phyloP scores from a whole-genome alignment of 2,888 invertebrate species.

The Beris chalybata region DNA sequence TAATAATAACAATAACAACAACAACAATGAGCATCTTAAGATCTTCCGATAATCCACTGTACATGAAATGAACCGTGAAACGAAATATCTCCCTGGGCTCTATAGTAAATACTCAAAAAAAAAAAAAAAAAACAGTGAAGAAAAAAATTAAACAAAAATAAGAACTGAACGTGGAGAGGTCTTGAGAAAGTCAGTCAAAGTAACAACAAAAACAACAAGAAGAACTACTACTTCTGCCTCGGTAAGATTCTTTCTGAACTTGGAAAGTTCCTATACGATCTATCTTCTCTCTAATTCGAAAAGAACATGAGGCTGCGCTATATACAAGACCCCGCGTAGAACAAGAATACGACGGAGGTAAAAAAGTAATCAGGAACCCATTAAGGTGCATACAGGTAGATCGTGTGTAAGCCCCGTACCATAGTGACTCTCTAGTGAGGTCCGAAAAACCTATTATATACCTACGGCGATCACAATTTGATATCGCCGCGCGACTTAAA shows the following conservation, averaged over 20 bases:
- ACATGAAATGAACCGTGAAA: constrained; percentile 38
- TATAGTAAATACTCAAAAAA: neutral
- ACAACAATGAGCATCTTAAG: constrained; percentile 29
- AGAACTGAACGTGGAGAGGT: neutral
- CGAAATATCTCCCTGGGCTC: constrained; percentile 33
- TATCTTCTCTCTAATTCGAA: too few species aligned
- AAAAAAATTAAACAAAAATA: constrained; percentile 9
- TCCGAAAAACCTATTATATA: constrained; percentile 18
- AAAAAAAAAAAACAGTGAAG: neutral
- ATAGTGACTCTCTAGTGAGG: constrained; percentile 6
- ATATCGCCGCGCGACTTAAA: constrained; percentile 5
- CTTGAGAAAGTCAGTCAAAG: too few species aligned
- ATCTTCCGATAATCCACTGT: constrained; percentile 35
- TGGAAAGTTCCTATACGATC: too few species aligned
- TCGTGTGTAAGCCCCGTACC: constrained; percentile 4
- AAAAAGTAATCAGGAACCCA: constrained; percentile 37
- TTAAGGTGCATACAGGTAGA: constrained; percentile 35
- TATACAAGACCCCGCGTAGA: too few species aligned
- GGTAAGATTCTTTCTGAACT: too few species aligned
- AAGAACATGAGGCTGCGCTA: too few species aligned
- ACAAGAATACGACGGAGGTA: neutral
- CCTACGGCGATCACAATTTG: constrained; percentile 20
- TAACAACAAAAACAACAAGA: too few species aligned
- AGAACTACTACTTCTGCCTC: too few species aligned
- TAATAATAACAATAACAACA: constrained; percentile 23